Evolutionary conservation across 2,797 vertebrate genomes (phyloP), one percentile per base, ranked within the genome.

Genomic region (Cossypha polioptera): DNA sequence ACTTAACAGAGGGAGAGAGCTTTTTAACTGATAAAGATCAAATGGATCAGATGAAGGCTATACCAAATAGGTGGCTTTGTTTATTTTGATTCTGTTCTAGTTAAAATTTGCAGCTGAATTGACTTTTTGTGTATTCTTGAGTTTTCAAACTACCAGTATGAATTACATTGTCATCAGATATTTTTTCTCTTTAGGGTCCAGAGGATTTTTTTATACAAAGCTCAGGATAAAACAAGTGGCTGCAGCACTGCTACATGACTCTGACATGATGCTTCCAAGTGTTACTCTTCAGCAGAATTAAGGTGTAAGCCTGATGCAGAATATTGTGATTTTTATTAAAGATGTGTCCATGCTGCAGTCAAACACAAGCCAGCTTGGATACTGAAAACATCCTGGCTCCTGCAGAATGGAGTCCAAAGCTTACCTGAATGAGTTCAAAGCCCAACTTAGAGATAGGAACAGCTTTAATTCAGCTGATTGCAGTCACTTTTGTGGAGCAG

Each of bases 121-220:
- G 24, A 25, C 11, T 47, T 61, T 48, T 71, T 50, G 2, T 43
- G 20, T 57, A 51, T 51, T 87, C 31, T 43, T 67, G 36, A 76
- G 7, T 86, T 88, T 93, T 83, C 33, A 74, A 25, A 19, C 40
- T 67, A 40, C 33, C 5, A 14, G 13, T 38, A n/a, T 42, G 40
- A 55, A 66, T 82, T 87, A 42, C 0, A 16, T 89, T 94, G 87
- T 65, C 7, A 12, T 71, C 3, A 3, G n/a, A 2, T 3, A 1
- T 58, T 48, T 86, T 90, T 90, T 78, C 22, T 35, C 25, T 36
- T 71, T 35, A 11, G 1, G 61, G 11, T 55, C 40, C 2, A 3
- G 18, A 69, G 18, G 1, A 16, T 40, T 78, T 93, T 86, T 48
- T 35, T 3, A 19, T 84, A n/a, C 25, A 72, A n/a, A 0, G 0